These are phyloP conservation scores for Carposina sasakii DNA, from an alignment of 1,140 invertebrate species.

Conservation along the genomic window DNA sequence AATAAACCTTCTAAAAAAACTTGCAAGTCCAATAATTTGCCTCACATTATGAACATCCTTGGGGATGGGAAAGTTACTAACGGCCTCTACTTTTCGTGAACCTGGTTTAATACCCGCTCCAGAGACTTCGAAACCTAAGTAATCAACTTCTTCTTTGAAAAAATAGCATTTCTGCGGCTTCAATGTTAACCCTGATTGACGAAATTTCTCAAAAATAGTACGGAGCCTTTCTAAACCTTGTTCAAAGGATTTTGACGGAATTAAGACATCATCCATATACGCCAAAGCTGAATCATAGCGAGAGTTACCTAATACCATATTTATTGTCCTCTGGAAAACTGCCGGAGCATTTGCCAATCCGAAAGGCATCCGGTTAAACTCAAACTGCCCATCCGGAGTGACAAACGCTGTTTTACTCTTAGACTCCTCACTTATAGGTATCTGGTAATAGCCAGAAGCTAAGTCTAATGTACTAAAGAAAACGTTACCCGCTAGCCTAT, in stretches of 20 bases:
- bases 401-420: background rate
- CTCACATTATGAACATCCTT: conserved; percentile 16
- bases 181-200: conserved; percentile 14
- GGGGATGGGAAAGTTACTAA: conserved; percentile 19
- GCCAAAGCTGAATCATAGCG: conserved; percentile 5
- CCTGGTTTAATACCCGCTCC: background rate
- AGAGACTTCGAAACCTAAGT: conserved; percentile 6
- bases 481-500: conserved; percentile 20
- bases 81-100: background rate
- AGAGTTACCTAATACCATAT: background rate
- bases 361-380: conserved; percentile 30
- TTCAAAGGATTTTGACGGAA: conserved; percentile 17
- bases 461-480: conserved; percentile 39
- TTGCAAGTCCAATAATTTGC: conserved; percentile 8
- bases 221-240: conserved; percentile 9
- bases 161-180: conserved; percentile 11
- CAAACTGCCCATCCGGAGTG: conserved; percentile 32
- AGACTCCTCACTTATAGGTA: background rate
- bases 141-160: conserved; percentile 17
- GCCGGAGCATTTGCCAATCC: conserved; percentile 30
- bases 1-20: conserved; percentile 31
- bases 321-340: conserved; percentile 28
- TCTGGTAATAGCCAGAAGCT: conserved; percentile 1
- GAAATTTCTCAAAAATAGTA: conserved; percentile 3
- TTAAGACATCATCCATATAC: conserved; percentile 25